phyloP scores from a whole-genome alignment of 2,113 vertebrate species.

The Upupa epops region DNA sequence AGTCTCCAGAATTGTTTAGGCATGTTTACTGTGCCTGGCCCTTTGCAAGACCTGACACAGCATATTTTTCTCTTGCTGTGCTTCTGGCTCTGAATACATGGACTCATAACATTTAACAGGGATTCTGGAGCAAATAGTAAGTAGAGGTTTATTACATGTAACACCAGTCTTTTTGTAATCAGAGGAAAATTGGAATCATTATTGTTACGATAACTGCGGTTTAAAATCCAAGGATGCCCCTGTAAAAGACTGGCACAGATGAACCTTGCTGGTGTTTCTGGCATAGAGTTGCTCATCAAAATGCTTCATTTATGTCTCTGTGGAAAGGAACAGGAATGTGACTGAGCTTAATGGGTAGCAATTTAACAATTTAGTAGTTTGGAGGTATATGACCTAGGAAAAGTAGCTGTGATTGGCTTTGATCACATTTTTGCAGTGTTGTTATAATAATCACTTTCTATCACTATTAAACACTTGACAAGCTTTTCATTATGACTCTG shows the following conservation, averaged over 20 bases:
- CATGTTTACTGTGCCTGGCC: not conserved
- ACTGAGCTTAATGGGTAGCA: not conserved
- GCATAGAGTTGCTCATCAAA: not conserved
- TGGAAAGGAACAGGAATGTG: not conserved
- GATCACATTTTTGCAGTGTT: not conserved
- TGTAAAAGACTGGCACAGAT: not conserved
- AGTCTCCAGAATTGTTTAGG: not conserved
- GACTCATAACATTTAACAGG: not conserved
- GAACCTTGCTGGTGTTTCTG: not conserved
- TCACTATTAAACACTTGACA: not conserved
- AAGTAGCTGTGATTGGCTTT: not conserved
- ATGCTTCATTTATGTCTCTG: not conserved
- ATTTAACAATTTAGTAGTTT: constrained; percentile 23
- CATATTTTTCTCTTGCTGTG: not conserved
- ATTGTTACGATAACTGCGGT: not conserved
- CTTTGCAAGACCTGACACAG: not conserved
- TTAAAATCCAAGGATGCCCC: not conserved
- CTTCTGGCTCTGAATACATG: not conserved
- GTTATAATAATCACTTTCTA: not conserved
- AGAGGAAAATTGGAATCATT: not conserved
- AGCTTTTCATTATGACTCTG: not conserved
- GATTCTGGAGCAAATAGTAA: not conserved
- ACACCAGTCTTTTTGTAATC: not conserved
- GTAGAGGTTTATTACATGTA: not conserved
- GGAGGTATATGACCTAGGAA: not conserved